Conservation (phyloP, 2,797 vertebrate species). For the Luscinia luscinia region DNA sequence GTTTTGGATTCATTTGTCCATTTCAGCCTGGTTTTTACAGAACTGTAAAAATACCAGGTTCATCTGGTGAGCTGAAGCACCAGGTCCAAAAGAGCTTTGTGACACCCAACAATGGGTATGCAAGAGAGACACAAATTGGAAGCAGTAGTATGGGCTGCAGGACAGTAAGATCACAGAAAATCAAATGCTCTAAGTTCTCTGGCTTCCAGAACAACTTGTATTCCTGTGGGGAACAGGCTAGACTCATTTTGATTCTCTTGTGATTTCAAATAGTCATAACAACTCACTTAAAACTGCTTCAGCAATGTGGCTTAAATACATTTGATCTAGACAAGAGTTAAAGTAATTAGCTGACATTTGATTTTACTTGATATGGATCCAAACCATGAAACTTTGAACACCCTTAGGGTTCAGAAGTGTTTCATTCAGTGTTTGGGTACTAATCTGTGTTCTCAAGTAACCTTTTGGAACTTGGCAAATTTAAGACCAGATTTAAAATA, state of each 20-base stretch:
- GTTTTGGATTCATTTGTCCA: neutral
- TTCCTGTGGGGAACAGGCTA: slow-evolving; percentile 34
- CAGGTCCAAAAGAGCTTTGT: neutral
- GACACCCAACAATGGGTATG: neutral
- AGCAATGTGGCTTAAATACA: slow-evolving; percentile 23
- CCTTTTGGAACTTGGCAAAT: slow-evolving; percentile 31
- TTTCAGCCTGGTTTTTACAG: neutral
- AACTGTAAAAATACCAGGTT: neutral
- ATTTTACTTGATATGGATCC: slow-evolving; percentile 53
- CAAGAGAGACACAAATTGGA: neutral
- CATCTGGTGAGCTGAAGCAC: neutral
- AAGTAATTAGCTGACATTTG: slow-evolving; percentile 54
- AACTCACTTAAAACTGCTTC: slow-evolving; percentile 19
- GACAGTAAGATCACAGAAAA: neutral
- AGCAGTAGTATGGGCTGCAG: slow-evolving; percentile 4
- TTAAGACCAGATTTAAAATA: slow-evolving; percentile 13
- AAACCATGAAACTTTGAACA: slow-evolving; percentile 60
- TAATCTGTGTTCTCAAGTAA: slow-evolving; percentile 48
- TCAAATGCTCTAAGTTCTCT: neutral
- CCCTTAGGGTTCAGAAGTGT: slow-evolving; percentile 30
- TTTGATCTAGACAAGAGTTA: slow-evolving; percentile 58
- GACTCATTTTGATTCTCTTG: slow-evolving; percentile 23
- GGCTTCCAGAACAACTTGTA: slow-evolving; percentile 15
- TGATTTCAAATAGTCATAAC: slow-evolving; percentile 56
- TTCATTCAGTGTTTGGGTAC: slow-evolving; percentile 49